Evolutionary conservation across 2,888 invertebrate genomes (phyloP).

Genomic region (Apoda limacodes): DNA sequence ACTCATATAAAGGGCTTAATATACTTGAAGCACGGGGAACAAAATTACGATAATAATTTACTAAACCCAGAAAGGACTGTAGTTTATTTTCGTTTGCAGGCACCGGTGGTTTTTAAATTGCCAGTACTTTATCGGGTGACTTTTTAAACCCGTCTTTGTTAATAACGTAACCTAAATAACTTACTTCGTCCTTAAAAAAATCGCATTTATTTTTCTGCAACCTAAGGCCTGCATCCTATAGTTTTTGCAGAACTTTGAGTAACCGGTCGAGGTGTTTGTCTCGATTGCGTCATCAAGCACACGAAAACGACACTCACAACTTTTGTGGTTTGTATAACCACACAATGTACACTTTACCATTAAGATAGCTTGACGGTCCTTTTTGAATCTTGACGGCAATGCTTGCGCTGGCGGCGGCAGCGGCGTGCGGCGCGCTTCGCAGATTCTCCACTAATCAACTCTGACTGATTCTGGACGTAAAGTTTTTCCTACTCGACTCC

Average conservation of each 20-base stretch:
- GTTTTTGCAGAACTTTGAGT: slow-evolving; percentile 11
- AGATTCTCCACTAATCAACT: too few relatives aligned
- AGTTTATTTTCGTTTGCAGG: slow-evolving; percentile 15
- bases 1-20: slow-evolving; percentile 13
- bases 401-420: too few relatives aligned
- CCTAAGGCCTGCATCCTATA: slow-evolving; percentile 17
- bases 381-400: too few relatives aligned
- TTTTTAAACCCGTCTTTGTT: slow-evolving; percentile 17
- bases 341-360: too few relatives aligned
- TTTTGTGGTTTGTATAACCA: too few relatives aligned
- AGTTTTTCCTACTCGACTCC: too few relatives aligned
- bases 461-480: too few relatives aligned
- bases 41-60: slow-evolving; percentile 18
- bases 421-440: too few relatives aligned
- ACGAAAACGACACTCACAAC: too few relatives aligned
- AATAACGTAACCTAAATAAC: slow-evolving; percentile 17
- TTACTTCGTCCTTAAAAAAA: slow-evolving; percentile 16
- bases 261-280: slow-evolving; percentile 12
- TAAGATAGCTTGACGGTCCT: too few relatives aligned
- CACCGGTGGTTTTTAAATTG: slow-evolving; percentile 12
- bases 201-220: slow-evolving; percentile 16
- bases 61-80: slow-evolving; percentile 18
- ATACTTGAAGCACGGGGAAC: slow-evolving; percentile 14
- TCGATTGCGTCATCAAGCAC: not conserved
- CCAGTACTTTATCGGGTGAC: slow-evolving; percentile 14